A percentile compares a stretch with the other conserved stretches of the same genome.
Evolutionary conservation across 2,888 invertebrate genomes (phyloP).

Genomic region (Frankliniella intonsa): DNA sequence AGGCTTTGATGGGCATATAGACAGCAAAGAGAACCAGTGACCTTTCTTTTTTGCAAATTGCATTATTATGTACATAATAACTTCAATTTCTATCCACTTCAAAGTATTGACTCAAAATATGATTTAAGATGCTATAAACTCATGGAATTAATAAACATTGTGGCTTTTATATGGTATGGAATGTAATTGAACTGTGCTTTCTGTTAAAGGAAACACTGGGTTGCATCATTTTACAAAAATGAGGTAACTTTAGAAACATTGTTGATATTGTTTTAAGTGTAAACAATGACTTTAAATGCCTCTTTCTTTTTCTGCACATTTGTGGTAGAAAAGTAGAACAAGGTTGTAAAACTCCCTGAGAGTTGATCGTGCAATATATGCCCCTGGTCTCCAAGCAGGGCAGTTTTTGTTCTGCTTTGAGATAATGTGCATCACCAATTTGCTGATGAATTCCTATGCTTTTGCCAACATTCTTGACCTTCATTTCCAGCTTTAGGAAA

Average conservation of each 20-base stretch:
- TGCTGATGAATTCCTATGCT: neutral
- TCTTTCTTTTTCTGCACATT: neutral
- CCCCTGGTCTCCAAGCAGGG: neutral
- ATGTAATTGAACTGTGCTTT: constrained; percentile 2
- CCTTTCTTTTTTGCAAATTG: neutral
- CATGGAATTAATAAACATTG: neutral
- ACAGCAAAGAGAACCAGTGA: constrained; percentile 13
- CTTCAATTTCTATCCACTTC: constrained; percentile 17
- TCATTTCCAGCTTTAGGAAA: constrained; percentile 23
- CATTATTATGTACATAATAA: constrained; percentile 24
- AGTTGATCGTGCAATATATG: neutral
- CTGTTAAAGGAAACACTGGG: neutral
- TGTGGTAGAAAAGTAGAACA: neutral
- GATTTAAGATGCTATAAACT: neutral
- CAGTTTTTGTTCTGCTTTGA: neutral
- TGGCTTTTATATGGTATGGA: constrained; percentile 25
- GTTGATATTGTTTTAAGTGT: constrained; percentile 3
- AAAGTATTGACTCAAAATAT: constrained; percentile 23
- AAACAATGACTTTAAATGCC: neutral
- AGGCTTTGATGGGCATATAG: neutral
- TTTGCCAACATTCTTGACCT: constrained; percentile 4
- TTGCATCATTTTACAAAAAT: neutral
- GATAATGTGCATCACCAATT: neutral
- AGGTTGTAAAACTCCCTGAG: neutral
- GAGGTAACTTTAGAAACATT: neutral